Percentiles rank a stretch among this genome's conserved stretches.
phyloP scores from a whole-genome alignment of 2,113 vertebrate species.

The Pipa parva region DNA sequence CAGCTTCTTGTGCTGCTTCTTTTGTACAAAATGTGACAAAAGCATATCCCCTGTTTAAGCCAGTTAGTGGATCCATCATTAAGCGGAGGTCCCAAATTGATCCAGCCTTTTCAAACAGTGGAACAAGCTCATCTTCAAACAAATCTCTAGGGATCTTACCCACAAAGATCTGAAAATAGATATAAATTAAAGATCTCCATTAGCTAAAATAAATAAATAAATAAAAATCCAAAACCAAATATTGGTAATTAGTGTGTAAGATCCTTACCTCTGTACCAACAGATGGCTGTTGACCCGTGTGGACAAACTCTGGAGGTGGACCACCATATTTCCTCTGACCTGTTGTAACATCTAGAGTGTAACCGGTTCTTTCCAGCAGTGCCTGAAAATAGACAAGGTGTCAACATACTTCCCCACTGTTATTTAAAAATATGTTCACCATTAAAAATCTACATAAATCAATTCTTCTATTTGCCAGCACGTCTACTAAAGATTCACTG shows the following conservation, averaged over 20 bases:
- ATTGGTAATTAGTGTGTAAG: background rate
- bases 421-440: too few species aligned
- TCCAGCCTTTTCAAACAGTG: conserved; percentile 94
- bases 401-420: too few species aligned
- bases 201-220: too few species aligned
- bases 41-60: conserved; percentile 94
- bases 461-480: too few species aligned
- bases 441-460: too few species aligned
- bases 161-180: conserved; percentile 84
- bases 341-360: conserved; percentile 96
- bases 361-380: conserved; percentile 88
- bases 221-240: conserved; percentile 16
- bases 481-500: too few species aligned
- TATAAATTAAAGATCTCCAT: too few species aligned
- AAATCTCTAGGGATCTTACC: conserved; percentile 96
- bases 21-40: conserved; percentile 98
- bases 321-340: conserved; percentile 97
- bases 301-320: conserved; percentile 86
- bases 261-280: conserved; percentile 89
- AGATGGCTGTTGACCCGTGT: conserved; percentile 84
- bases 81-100: conserved; percentile 95
- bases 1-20: conserved; percentile 93
- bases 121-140: conserved; percentile 96
- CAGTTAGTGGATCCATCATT: conserved; percentile 98
- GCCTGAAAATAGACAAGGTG: conserved; percentile 68